Conservation (phyloP, 2,113 vertebrate genomes). For the Myotis lucifugus region DNA sequence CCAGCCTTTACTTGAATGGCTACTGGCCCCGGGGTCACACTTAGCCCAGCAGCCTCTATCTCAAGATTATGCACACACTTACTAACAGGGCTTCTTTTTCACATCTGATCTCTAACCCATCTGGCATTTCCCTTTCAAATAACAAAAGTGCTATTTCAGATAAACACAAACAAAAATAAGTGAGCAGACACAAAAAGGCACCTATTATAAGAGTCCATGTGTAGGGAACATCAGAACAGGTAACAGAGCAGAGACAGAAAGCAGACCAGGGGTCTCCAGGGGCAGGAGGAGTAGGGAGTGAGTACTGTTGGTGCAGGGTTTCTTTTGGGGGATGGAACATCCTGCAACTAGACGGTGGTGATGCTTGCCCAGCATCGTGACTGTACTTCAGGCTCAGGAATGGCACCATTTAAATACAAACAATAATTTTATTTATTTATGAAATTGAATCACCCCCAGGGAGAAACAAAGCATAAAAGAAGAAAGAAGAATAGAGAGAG, state of each 20-base stretch:
- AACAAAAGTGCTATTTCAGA: neutral
- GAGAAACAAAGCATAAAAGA: neutral
- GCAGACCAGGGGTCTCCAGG: neutral
- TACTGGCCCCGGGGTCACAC: neutral
- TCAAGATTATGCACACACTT: neutral
- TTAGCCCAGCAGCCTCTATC: neutral
- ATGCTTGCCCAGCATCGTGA: neutral
- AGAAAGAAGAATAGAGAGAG: neutral
- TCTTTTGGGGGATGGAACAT: neutral
- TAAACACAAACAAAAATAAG: neutral
- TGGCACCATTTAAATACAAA: neutral
- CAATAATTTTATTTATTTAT: neutral
- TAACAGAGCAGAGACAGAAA: neutral
- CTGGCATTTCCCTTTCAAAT: neutral
- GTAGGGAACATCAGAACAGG: neutral
- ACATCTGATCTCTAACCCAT: neutral
- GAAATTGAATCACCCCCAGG: neutral
- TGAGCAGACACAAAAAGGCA: neutral
- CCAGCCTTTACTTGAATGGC: neutral
- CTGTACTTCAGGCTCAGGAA: neutral
- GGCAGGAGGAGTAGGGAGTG: neutral
- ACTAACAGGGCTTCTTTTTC: neutral
- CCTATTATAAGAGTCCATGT: neutral
- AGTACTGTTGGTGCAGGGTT: neutral
- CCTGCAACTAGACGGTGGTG: neutral